Evolutionary conservation across 2,888 invertebrate species (phyloP), one percentile per base, ranked within the genome.

Genomic region (Temnothorax rugatulus): DNA sequence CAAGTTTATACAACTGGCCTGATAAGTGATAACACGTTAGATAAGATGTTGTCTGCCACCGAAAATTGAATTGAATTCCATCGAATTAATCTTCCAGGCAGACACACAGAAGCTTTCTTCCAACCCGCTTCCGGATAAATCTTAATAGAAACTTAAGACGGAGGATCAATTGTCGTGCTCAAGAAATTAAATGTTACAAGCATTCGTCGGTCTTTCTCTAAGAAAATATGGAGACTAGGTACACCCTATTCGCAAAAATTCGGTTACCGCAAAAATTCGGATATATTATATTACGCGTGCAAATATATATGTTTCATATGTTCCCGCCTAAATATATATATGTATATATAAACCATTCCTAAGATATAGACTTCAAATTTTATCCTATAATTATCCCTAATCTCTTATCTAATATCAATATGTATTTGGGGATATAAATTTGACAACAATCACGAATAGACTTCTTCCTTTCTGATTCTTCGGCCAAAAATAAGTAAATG

Each of bases 351-450:
- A 79, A 69, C 2, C 21, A n/a, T 44, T 54, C 18, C 44, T 79
- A 79, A 69, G 71, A 21, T 69, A 69, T 38, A 64, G 11, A 63
- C 2, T 50, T 75, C 9, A 50, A 50, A 52, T 54, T 54, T 77
- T 68, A 68, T 77, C n/a, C 29, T 77, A 68, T 77, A 68, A 44
- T 68, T 54, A 54, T 44, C 13, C 25, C 29, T 79, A 79, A 47
- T 47, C 21, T 57, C 21, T 79, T 69, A 79, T 21, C 11, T 59
- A 71, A 38, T 59, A 71, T 71, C 59, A 47, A 79, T 79, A 59
- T 81, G 79, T 73, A 50, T 61, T 41, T 73, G 34, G 9, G 25
- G 73, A 81, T 81, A 73, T 81, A 81, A 81, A 73, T 71, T 73
- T 52, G 25, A 71, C 57, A 66, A 57, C 38, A 21, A 77, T 57